Evolutionary conservation across 2,888 invertebrate genomes (phyloP), one percentile per base, ranked within the genome.

Genomic region (Sinotaia quadrata): DNA sequence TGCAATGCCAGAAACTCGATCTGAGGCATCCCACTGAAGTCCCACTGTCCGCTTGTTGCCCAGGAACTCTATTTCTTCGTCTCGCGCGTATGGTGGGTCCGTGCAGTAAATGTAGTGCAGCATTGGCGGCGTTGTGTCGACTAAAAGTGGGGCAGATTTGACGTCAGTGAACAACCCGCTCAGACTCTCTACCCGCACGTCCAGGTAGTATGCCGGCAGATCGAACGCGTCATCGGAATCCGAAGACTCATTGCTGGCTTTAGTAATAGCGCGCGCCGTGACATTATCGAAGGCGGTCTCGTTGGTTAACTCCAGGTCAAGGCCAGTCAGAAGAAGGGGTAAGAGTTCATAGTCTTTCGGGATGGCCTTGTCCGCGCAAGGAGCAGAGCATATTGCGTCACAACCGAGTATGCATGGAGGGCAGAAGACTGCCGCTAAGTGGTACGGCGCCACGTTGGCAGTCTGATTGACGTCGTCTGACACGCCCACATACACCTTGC

Each of bases 401-500:
- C 73, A 73, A 5, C 33, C 49, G 21, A n/a, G 12, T 15, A 37
- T 27, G 37, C 71, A 73, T 1, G 60, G 60, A n/a, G 41, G 52
- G 31, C 71, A 73, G 59, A 68, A 58, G 12, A 29, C 41, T 36
- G 49, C 15, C 12, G 54, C 41, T 2, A 61, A 34, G 10, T 34
- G n/a, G 33, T 57, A 52, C 7, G 27, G 59, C 29, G 12, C 18
- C 10, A 71, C 29, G 37, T 67, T 60, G 15, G 60, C 70, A 7
- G 36, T 27, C 8, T 49, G 8, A 27, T 70, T 51, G 5, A 29
- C 15, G 24, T 47, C 52, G 27, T 67, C 61, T 5, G 67, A 69
- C 5, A 73, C 41, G 10, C 71, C 71, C n/a, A 68, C 57, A 61
- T 66, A 68, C 21, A 71, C 37, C 58, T 71, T 68, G 21, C 54